Base-by-base conservation (phyloP, 2,113 vertebrate species). In the Corythaixoides concolor region DNA sequence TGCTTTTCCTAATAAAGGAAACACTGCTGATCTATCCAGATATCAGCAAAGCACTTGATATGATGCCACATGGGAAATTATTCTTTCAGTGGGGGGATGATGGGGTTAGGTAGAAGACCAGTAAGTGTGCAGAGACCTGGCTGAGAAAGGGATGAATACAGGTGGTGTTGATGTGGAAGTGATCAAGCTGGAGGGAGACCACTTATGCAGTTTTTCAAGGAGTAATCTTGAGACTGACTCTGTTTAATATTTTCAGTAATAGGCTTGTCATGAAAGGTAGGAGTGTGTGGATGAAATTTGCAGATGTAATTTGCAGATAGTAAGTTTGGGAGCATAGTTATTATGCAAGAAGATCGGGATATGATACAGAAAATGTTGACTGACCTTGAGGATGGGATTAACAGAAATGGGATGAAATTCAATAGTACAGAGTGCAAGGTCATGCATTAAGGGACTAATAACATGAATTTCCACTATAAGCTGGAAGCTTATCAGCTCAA, bases 391-490 rank as follows among this genome's bases (percentile, higher is more conserved):
- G 88, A 70, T 70, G 4, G 2, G 75, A 63, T 67, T 80, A 90
- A 88, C 69, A 96, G 85, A 96, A 96, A 94, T 77, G 63, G 70
- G 59, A 59, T 90, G 96, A 96, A 96, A 97, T 90, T 85, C 85
- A 90, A 96, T 96, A 97, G 69, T 74, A 47, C 59, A 79, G 90
- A 95, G 88, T 80, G 72, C 90, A 83, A 90, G 93, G 88, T 90
- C 90, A 83, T 70, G 74, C 93, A 93, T 92, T 95, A 96, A 77
- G 90, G 95, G 88, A 96, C 50, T 84, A 94, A 96, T 91, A 96
- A 93, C 93, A 97, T 1, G 93, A 93, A 91, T 96, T 97, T 96
- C 88, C 90, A 96, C 93, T 96, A 95, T 83, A 91, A 83, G 63
- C 41, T 95, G 95, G 80, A 76, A 72, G 75, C 95, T 97, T 96